Percentiles rank a stretch among this genome's conserved stretches.
Evolutionary conservation across 1,140 invertebrate species (phyloP).

Genomic region (Schlechtendalia chinensis): DNA sequence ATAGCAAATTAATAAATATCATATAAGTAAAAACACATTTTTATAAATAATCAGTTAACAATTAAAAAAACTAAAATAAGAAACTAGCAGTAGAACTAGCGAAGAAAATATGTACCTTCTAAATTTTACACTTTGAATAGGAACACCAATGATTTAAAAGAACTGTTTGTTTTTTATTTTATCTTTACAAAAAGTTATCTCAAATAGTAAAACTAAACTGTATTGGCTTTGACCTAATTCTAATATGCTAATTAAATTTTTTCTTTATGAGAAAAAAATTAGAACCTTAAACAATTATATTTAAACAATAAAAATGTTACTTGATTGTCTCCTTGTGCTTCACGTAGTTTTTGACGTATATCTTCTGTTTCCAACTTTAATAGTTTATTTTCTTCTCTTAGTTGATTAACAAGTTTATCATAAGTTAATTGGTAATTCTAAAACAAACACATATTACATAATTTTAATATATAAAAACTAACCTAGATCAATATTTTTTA

Average conservation of each 20-base stretch:
- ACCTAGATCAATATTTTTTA: not conserved
- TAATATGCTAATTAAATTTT: too few relatives aligned
- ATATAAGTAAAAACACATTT: not conserved
- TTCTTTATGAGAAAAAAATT: too few relatives aligned
- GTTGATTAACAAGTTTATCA: conserved; percentile 53
- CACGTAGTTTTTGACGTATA: conserved; percentile 68
- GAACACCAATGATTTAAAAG: too few relatives aligned
- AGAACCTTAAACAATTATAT: too few relatives aligned
- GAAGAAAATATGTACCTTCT: too few relatives aligned
- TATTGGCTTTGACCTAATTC: too few relatives aligned
- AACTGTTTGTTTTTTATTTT: too few relatives aligned
- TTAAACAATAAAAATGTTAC: conserved; percentile 55
- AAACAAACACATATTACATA: not conserved
- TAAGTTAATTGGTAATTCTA: conserved; percentile 36
- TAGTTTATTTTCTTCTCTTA: conserved; percentile 69
- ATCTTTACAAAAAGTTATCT: too few relatives aligned
- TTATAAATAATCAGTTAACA: not conserved
- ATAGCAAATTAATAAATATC: conserved; percentile 32
- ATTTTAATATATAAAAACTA: not conserved
- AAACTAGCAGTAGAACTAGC: too few relatives aligned
- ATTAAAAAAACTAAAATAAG: too few relatives aligned
- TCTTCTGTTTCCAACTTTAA: conserved; percentile 69
- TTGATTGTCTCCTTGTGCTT: conserved; percentile 72
- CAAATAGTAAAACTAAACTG: too few relatives aligned
- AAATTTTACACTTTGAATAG: too few relatives aligned